Conservation (phyloP, 2,113 vertebrate species). For the Mus spicilegus region DNA sequence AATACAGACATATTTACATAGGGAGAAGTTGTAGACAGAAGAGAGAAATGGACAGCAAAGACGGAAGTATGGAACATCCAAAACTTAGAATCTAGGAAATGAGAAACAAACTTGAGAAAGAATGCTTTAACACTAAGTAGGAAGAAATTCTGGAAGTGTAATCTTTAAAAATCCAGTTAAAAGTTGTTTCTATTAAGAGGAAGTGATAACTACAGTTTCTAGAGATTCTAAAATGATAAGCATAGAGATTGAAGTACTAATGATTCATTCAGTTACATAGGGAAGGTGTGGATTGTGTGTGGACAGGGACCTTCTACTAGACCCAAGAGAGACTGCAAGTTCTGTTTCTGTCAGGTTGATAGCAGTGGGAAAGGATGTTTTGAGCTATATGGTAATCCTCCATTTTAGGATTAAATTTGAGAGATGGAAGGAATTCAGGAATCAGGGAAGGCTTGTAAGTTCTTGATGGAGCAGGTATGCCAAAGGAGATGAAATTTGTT, state of each 20-base stretch:
- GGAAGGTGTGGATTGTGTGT: background rate
- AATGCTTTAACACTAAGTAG: background rate
- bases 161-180: background rate
- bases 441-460: background rate
- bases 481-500: background rate
- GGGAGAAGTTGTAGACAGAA: background rate
- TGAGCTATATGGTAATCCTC: background rate
- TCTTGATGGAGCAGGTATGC: background rate
- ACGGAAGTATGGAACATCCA: background rate
- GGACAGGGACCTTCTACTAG: background rate
- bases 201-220: background rate
- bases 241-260: background rate
- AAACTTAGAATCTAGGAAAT: background rate
- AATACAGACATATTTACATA: background rate
- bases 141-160: background rate
- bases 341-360: background rate
- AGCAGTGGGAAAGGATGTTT: background rate
- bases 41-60: background rate
- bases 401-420: background rate
- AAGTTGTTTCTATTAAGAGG: conserved; percentile 8
- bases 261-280: background rate
- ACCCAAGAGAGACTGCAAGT: background rate
- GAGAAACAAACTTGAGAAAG: background rate
- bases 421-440: background rate
- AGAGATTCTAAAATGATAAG: conserved; percentile 25